These are phyloP conservation scores for Octomys mimax DNA, from an alignment of 2,797 vertebrate genomes.

Conservation along the genomic window DNA sequence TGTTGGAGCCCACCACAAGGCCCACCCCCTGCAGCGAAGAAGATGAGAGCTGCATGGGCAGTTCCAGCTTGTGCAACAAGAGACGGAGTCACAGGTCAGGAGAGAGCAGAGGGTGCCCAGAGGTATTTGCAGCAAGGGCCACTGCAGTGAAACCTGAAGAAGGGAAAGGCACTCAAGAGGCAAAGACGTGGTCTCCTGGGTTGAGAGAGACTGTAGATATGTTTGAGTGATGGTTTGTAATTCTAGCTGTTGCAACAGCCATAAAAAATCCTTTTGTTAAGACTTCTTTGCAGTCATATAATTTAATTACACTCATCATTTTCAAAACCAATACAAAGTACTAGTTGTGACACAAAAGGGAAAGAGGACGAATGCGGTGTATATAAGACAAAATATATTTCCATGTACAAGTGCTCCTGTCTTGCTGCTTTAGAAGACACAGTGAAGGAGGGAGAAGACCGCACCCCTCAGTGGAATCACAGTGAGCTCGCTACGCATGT, in stretches of 20 bases:
- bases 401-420: not conserved
- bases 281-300: not conserved
- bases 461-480: not conserved
- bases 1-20: not conserved
- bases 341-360: not conserved
- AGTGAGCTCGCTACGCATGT: not conserved
- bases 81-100: not conserved
- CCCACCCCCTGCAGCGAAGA: not conserved
- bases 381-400: not conserved
- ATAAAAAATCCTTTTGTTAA: not conserved
- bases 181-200: not conserved
- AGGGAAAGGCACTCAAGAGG: not conserved
- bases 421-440: not conserved
- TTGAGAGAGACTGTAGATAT: not conserved
- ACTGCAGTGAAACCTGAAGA: not conserved
- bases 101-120: not conserved
- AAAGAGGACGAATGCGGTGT: not conserved
- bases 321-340: not conserved
- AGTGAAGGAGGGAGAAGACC: not conserved
- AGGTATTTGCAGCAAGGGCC: not conserved
- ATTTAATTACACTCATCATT: not conserved
- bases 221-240: not conserved
- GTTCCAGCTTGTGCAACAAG: rapidly evolving
- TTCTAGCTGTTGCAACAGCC: not conserved
- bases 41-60: not conserved